These are phyloP conservation scores for Drosophila trichaetosa DNA, from an alignment of 2,888 invertebrate species.

Conservation along the genomic window DNA sequence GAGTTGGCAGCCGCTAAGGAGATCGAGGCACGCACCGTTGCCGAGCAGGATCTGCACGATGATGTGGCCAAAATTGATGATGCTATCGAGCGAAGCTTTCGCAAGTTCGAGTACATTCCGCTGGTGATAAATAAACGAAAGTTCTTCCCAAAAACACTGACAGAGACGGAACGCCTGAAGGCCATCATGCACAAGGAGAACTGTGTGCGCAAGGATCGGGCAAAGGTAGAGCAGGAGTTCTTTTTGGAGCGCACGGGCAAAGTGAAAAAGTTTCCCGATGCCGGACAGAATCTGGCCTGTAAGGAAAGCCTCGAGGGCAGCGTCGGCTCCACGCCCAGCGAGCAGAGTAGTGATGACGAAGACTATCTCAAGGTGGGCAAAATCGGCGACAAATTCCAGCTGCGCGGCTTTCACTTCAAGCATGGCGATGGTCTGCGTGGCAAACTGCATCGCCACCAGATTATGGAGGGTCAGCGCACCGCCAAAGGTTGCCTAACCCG, in stretches of 20 bases:
- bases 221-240: conserved; percentile 71
- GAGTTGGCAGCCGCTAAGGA: conserved; percentile 47
- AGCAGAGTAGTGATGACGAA: conserved; percentile 83
- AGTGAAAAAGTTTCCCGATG: conserved; percentile 66
- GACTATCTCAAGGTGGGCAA: conserved; percentile 81
- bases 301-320: conserved; percentile 59
- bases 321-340: conserved; percentile 60
- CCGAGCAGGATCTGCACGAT: conserved; percentile 60
- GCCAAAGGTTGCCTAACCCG: conserved; percentile 81
- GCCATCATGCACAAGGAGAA: conserved; percentile 72
- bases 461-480: conserved; percentile 64
- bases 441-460: conserved; percentile 73
- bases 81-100: conserved; percentile 68
- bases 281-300: conserved; percentile 68
- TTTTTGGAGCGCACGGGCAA: conserved; percentile 67
- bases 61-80: conserved; percentile 69
- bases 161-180: conserved; percentile 74
- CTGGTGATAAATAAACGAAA: conserved; percentile 56
- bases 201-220: conserved; percentile 73
- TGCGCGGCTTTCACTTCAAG: conserved; percentile 83
- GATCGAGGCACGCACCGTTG: conserved; percentile 55
- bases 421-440: conserved; percentile 80
- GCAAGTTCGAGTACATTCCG: conserved; percentile 62
- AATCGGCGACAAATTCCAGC: conserved; percentile 69
- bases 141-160: conserved; percentile 80